Evolutionary conservation across 2,797 vertebrate genomes (phyloP), one percentile per base, ranked within the genome.

Genomic region (Phyllotis vaccarum): DNA sequence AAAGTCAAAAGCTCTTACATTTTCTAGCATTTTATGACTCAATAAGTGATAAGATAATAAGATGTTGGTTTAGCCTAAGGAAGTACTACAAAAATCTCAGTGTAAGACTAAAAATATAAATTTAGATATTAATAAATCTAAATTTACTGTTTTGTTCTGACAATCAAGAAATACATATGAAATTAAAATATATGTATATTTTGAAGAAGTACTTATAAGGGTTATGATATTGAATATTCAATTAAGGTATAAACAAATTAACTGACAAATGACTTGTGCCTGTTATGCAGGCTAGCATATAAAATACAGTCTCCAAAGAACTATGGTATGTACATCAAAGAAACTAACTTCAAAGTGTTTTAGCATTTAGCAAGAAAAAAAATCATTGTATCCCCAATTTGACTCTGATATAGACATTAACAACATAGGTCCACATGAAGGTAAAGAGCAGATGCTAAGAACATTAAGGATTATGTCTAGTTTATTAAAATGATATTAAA

Each of bases 1-100:
- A 95, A 93, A 95, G 31, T 92, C 29, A 95, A 96, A 96, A 95
- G 85, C 62, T 79, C 70, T 95, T 96, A 93, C 43, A 72, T 37
- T 88, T 94, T 91, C 22, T 72, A 74, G 72, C 17, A 91, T 21
- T 87, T 24, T 68, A n/a, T 91, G 80, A 93, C 81, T 90, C 52
- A 94, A 72, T 66, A 95, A 94, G 29, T 88, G 72, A 75, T 40
- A 93, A 43, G 54, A 80, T 78, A 88, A 90, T 60, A 72, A 86
- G 79, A 21, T 46, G 11, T 6, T 94, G 49, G 75, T 11, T 86
- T 89, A 88, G 37, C 43, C 62, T 93, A 72, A 78, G 56, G 76
- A 90, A 12, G 79, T 29, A 68, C 5, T 76, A 13, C 13, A 78
- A 89, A 91, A 68, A 29, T 27, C 46, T 0, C 2, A 88, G 10